Percentiles rank a stretch among this genome's conserved stretches.
Conservation (phyloP, 1,140 invertebrate genomes). For the Anthonomus grandis region DNA sequence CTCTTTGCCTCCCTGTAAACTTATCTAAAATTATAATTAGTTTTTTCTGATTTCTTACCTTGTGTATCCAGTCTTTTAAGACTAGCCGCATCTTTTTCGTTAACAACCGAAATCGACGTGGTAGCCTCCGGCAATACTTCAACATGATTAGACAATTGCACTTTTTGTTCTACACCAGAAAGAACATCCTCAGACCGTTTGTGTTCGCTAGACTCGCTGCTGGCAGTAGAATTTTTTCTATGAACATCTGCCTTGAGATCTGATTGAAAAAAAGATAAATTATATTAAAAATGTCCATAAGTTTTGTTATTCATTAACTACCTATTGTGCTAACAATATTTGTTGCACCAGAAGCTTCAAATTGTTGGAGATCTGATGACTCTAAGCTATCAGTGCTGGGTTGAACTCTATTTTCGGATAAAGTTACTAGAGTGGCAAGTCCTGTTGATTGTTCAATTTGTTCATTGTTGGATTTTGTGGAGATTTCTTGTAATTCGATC, state of each 20-base stretch:
- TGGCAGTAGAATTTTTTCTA: slow-evolving; percentile 85
- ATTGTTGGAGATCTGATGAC: slow-evolving; percentile 60
- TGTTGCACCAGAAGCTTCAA: slow-evolving; percentile 34
- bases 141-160: slow-evolving; percentile 20
- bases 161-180: slow-evolving; percentile 1
- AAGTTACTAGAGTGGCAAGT: slow-evolving; percentile 9
- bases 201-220: slow-evolving; percentile 53
- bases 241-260: slow-evolving; percentile 85
- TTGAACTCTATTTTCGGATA: slow-evolving; percentile 27
- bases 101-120: slow-evolving; percentile 22
- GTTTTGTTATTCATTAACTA: too few species aligned
- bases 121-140: slow-evolving; percentile 30
- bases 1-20: too few species aligned
- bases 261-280: slow-evolving; percentile 37
- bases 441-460: slow-evolving; percentile 13
- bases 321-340: slow-evolving; percentile 64
- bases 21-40: background rate
- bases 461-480: background rate
- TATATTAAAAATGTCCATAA: background rate
- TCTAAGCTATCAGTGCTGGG: slow-evolving; percentile 55
- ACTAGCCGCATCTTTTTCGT: slow-evolving; percentile 29
- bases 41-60: background rate
- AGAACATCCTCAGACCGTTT: background rate
- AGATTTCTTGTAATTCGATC: slow-evolving; percentile 72
- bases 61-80: slow-evolving; percentile 26